Percentiles rank a stretch among this genome's conserved stretches.
Evolutionary conservation across 2,888 invertebrate genomes (phyloP).

Genomic region (Drosophila niveifrons): DNA sequence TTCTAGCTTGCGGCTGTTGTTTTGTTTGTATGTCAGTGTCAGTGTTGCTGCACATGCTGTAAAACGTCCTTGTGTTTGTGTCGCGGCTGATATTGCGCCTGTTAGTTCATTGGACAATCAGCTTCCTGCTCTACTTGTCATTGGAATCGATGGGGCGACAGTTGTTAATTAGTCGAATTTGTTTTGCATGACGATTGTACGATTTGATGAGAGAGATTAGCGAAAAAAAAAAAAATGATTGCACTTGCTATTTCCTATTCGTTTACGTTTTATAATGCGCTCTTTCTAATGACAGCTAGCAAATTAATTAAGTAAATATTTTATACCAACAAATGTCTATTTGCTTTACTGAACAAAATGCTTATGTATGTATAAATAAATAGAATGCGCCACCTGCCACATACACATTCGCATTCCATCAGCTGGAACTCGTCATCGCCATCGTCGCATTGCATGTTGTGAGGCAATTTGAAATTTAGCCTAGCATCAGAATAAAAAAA

Average conservation of each 20-base stretch:
- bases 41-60: conserved; percentile 56
- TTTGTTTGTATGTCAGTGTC: conserved; percentile 69
- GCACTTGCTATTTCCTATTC: conserved; percentile 24
- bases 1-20: conserved; percentile 49
- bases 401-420: conserved; percentile 13
- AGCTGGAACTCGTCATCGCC: conserved; percentile 17
- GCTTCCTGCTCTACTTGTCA: conserved; percentile 36
- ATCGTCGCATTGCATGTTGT: conserved; percentile 65
- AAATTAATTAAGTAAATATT: conserved; percentile 43
- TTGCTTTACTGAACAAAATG: conserved; percentile 4
- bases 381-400: conserved; percentile 16
- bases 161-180: conserved; percentile 50
- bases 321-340: conserved; percentile 36
- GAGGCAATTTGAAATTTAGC: conserved; percentile 61
- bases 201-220: conserved; percentile 26
- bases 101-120: conserved; percentile 46
- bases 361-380: conserved; percentile 15
- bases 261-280: conserved; percentile 6
- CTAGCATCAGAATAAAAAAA: conserved; percentile 28
- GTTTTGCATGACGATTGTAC: conserved; percentile 36
- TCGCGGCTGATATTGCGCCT: conserved; percentile 22
- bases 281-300: conserved; percentile 14
- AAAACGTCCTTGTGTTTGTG: conserved; percentile 67
- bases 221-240: conserved; percentile 10
- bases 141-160: conserved; percentile 25